Conservation (phyloP, 2,797 vertebrate species). For the Galaxias olidus region DNA sequence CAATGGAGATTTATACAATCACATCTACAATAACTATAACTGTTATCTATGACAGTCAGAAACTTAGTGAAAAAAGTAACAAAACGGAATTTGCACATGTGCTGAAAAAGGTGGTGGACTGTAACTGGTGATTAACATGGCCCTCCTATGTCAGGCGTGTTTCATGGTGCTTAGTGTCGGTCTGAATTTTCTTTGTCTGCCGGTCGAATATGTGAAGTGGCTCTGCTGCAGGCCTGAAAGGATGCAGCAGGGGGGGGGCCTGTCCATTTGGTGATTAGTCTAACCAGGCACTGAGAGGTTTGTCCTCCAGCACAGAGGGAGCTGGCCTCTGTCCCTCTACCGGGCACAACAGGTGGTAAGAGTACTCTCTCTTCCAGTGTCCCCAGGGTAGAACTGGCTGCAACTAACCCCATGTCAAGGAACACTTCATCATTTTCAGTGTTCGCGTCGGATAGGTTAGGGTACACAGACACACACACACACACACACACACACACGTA, state of each 20-base stretch:
- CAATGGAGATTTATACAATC: too few relatives aligned
- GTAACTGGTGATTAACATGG: slow-evolving; percentile 43
- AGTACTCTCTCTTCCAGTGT: slow-evolving; percentile 54
- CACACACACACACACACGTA: slow-evolving; percentile 23
- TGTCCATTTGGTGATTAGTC: slow-evolving; percentile 73
- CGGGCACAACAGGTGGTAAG: slow-evolving; percentile 53
- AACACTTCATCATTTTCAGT: slow-evolving; percentile 66
- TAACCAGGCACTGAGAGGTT: slow-evolving; percentile 70
- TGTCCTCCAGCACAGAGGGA: slow-evolving; percentile 60
- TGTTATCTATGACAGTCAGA: too few relatives aligned
- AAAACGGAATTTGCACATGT: neutral
- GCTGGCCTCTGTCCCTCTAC: slow-evolving; percentile 52
- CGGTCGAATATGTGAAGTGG: slow-evolving; percentile 48
- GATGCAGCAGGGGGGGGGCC: slow-evolving; percentile 26
- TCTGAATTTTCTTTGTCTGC: slow-evolving; percentile 43
- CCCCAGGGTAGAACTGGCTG: slow-evolving; percentile 52
- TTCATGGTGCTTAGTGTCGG: slow-evolving; percentile 28
- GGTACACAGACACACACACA: slow-evolving; percentile 28
- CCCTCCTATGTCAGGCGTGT: slow-evolving; percentile 37
- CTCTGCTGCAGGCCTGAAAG: slow-evolving; percentile 27
- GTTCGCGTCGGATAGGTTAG: slow-evolving; percentile 23
- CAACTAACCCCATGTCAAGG: slow-evolving; percentile 62
- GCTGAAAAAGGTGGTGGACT: slow-evolving; percentile 28
- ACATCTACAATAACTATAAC: too few relatives aligned
- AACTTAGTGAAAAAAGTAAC: neutral